Evolutionary conservation across 2,797 vertebrate species (phyloP).

Genomic region (Denticeps clupeoides): DNA sequence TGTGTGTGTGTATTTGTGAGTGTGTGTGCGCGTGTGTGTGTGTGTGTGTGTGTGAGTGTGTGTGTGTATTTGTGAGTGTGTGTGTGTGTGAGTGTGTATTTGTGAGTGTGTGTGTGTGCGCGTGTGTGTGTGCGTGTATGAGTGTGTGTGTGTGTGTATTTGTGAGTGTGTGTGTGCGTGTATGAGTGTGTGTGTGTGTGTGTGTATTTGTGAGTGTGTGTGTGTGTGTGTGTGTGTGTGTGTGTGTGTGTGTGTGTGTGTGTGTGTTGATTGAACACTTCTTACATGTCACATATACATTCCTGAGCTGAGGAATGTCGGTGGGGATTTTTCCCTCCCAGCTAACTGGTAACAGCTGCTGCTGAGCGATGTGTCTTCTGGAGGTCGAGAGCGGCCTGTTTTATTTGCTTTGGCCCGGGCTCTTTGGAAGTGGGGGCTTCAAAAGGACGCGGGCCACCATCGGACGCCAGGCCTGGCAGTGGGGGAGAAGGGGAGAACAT

Average conservation of each 20-base stretch:
- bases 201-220: not conserved
- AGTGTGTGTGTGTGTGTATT: not conserved
- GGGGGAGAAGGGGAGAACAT: constrained; percentile 37
- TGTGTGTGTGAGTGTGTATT: not conserved
- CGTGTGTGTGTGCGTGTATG: no score
- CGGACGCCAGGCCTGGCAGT: constrained; percentile 65
- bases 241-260: constrained; percentile 12
- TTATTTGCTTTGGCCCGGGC: constrained; percentile 75
- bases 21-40: not conserved
- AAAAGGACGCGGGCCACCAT: constrained; percentile 61
- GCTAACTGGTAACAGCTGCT: constrained; percentile 92
- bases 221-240: not conserved
- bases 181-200: not conserved
- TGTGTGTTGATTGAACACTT: constrained; percentile 55
- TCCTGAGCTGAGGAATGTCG: constrained; percentile 68
- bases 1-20: not conserved
- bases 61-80: not conserved
- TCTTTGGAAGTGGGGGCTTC: constrained; percentile 60
- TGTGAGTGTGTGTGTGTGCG: not conserved
- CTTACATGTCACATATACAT: constrained; percentile 61
- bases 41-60: not conserved
- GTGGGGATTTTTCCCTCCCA: constrained; percentile 50
- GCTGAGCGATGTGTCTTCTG: constrained; percentile 77
- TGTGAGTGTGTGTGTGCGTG: constrained; percentile 29
- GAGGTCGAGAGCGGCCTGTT: constrained; percentile 59